phyloP scores from a whole-genome alignment of 2,888 invertebrate species.

The Rhorus exstirpatorius region DNA sequence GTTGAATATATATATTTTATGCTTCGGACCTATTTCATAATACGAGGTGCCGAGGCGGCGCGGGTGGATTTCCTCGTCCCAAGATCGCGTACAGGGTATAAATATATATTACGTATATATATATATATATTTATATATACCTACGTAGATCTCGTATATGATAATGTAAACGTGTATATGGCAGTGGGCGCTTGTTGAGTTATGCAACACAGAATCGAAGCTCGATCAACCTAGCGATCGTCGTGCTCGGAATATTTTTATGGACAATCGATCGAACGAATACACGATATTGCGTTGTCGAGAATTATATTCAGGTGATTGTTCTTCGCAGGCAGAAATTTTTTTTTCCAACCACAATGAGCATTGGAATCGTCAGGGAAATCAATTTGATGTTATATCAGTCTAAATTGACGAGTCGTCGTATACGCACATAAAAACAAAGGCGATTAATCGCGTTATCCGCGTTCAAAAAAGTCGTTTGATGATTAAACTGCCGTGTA shows the following conservation, averaged over 20 bases:
- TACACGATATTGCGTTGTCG: too few relatives aligned
- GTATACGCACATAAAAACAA: too few relatives aligned
- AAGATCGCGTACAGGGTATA: background rate
- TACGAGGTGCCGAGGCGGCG: constrained; percentile 65
- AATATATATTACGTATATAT: background rate
- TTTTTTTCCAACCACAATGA: too few relatives aligned
- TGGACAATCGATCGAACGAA: too few relatives aligned
- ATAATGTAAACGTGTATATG: background rate
- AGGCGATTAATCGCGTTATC: too few relatives aligned
- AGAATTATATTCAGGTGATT: too few relatives aligned
- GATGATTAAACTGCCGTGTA: too few relatives aligned
- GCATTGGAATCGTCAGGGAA: too few relatives aligned
- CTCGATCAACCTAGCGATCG: constrained; percentile 17
- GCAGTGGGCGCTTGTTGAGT: constrained; percentile 19
- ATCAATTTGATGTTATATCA: too few relatives aligned
- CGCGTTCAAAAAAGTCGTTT: too few relatives aligned
- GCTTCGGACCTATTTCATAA: constrained; percentile 73
- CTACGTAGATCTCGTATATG: background rate
- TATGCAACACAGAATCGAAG: constrained; percentile 24
- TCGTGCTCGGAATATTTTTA: constrained; percentile 47
- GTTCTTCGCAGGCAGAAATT: too few relatives aligned
- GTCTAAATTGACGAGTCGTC: too few relatives aligned
- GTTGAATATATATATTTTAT: constrained; percentile 72
- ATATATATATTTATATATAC: constrained; percentile 24
- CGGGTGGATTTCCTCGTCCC: constrained; percentile 42